A percentile compares a stretch with the other conserved stretches of the same genome.
Conservation (phyloP, 2,113 vertebrate genomes). For the Nothobranchius furzeri region DNA sequence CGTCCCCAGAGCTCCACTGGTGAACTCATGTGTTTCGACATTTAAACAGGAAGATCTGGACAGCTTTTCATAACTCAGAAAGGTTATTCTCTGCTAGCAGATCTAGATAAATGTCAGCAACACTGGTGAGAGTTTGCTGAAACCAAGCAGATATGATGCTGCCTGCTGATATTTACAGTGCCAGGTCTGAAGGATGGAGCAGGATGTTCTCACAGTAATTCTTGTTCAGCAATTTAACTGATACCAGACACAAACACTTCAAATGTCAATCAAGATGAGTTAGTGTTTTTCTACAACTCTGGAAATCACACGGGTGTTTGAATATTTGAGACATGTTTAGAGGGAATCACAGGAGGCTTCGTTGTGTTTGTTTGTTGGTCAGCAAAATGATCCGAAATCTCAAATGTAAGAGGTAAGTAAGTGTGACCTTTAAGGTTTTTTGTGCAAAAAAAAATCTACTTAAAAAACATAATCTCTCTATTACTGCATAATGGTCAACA, state of each 20-base stretch:
- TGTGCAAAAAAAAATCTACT: no score
- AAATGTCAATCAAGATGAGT: conserved; percentile 23
- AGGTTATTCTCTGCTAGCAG: conserved; percentile 70
- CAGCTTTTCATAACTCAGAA: conserved; percentile 69
- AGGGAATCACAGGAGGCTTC: not conserved
- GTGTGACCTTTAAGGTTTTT: not conserved
- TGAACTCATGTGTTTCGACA: conserved; percentile 70
- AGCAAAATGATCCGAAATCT: not conserved
- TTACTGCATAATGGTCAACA: no score
- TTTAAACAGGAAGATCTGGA: conserved; percentile 66
- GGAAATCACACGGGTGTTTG: not conserved
- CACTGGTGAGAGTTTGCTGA: conserved; percentile 48
- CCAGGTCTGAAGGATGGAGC: conserved; percentile 29
- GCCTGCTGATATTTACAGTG: conserved; percentile 64
- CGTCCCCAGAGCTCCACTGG: conserved; percentile 47
- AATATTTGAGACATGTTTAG: not conserved
- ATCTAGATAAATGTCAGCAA: conserved; percentile 72
- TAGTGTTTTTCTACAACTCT: not conserved
- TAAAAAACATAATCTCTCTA: no score
- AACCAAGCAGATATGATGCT: conserved; percentile 61
- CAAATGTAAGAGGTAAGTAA: not conserved
- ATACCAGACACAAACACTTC: conserved; percentile 12
- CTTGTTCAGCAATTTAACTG: conserved; percentile 14
- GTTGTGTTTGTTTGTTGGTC: no score
- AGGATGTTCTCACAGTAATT: conserved; percentile 26